Percentiles rank a stretch among this genome's conserved stretches.
Conservation (phyloP, 2,797 vertebrate genomes). For the Halcyon chelicuti region DNA sequence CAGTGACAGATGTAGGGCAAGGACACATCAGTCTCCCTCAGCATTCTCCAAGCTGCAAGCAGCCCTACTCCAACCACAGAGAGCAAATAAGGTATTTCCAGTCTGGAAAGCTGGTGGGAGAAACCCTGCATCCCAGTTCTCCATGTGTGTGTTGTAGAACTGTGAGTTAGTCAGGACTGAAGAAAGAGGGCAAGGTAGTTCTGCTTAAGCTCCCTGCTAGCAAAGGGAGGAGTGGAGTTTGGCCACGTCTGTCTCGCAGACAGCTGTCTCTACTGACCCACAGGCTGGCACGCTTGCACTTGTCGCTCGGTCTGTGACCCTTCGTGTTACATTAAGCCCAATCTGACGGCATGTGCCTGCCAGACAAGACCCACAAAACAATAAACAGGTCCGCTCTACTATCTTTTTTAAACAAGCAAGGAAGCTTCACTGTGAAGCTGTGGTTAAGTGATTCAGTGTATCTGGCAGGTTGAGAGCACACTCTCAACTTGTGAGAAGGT, state of each 20-base stretch:
- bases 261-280: not conserved
- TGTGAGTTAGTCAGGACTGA: not conserved
- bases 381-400: not conserved
- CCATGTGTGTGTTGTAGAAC: rapidly evolving
- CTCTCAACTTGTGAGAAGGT: not conserved
- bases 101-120: not conserved
- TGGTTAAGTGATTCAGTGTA: not conserved
- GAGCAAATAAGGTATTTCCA: not conserved
- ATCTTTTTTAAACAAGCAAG: not conserved
- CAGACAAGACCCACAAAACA: not conserved
- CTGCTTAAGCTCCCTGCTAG: not conserved
- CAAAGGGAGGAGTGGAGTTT: not conserved
- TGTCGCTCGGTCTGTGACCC: not conserved
- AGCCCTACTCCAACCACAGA: not conserved
- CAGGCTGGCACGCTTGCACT: not conserved
- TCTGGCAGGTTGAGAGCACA: not conserved
- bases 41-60: not conserved
- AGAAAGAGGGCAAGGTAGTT: not conserved
- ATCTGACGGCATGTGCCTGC: not conserved
- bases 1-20: constrained; percentile 11
- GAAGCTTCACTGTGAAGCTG: not conserved
- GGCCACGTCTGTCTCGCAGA: not conserved
- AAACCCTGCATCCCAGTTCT: not conserved
- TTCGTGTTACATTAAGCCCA: not conserved
- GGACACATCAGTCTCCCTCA: not conserved